A percentile compares a stretch with the other conserved stretches of the same genome.
These are phyloP conservation scores for Eupithecia exiguata DNA, from an alignment of 2,888 invertebrate genomes.

Conservation along the genomic window DNA sequence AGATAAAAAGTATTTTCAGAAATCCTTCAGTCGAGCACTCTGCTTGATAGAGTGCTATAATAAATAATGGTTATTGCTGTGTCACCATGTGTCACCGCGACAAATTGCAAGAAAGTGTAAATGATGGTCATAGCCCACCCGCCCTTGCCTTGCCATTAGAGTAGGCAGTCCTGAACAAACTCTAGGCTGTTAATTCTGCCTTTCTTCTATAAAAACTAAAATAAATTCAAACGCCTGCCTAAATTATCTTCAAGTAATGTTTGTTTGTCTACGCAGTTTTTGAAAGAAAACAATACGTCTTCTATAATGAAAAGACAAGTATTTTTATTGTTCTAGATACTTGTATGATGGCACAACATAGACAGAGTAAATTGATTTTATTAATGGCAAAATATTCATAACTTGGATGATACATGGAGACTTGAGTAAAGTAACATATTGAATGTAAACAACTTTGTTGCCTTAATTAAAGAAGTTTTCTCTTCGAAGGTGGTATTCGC, in stretches of 20 bases:
- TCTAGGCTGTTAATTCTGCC: background rate
- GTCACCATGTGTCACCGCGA: slow-evolving; percentile 44
- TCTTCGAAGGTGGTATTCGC: background rate
- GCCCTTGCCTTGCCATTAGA: background rate
- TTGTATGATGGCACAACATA: background rate
- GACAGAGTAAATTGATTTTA: background rate
- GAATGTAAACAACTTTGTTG: slow-evolving; percentile 7
- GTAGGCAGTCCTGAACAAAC: background rate
- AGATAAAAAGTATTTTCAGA: background rate
- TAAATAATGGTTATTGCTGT: slow-evolving; percentile 57
- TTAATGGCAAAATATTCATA: background rate
- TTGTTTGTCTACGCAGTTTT: background rate
- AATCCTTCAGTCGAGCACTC: slow-evolving; percentile 22
- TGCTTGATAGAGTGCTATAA: slow-evolving; percentile 45
- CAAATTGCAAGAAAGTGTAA: slow-evolving; percentile 52
- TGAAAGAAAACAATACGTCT: background rate
- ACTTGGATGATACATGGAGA: background rate
- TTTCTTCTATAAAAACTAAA: background rate
- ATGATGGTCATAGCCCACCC: slow-evolving; percentile 39
- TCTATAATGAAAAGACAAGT: no score
- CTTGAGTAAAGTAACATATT: background rate
- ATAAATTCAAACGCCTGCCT: background rate
- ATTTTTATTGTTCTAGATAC: background rate
- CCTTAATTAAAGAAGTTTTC: slow-evolving; percentile 20
- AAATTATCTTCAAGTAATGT: background rate